Evolutionary conservation across 2,888 invertebrate genomes (phyloP).

Genomic region (Cryptus viduatorius): DNA sequence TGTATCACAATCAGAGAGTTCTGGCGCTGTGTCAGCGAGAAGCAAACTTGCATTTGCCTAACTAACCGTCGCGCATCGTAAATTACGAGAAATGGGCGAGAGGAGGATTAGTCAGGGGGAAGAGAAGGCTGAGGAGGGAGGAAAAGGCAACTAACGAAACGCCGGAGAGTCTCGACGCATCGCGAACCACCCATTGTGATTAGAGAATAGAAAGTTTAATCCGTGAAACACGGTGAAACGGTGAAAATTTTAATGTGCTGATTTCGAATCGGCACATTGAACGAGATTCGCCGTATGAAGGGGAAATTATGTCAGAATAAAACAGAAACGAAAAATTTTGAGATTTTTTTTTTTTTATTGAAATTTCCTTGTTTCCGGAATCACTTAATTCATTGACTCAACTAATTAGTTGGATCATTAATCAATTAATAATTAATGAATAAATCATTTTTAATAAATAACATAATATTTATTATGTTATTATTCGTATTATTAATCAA

Average conservation of each 20-base stretch:
- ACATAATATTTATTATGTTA: too few species aligned
- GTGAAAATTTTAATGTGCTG: slow-evolving; percentile 64
- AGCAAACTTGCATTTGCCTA: slow-evolving; percentile 49
- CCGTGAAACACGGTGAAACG: slow-evolving; percentile 60
- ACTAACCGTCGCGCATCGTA: slow-evolving; percentile 57
- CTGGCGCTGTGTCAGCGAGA: slow-evolving; percentile 60
- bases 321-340: not conserved
- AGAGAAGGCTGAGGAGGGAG: not conserved
- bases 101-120: not conserved
- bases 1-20: slow-evolving; percentile 28
- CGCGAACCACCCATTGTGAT: slow-evolving; percentile 67
- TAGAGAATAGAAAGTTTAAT: slow-evolving; percentile 70
- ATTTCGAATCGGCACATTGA: slow-evolving; percentile 46
- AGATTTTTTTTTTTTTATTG: too few species aligned
- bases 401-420: too few species aligned
- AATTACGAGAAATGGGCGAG: slow-evolving; percentile 38
- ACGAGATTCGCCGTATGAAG: not conserved
- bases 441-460: too few species aligned
- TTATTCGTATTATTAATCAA: too few species aligned
- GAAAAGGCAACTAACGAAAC: slow-evolving; percentile 38
- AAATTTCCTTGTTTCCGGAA: too few species aligned
- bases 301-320: too few species aligned
- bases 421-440: too few species aligned
- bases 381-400: too few species aligned
- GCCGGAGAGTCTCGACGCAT: slow-evolving; percentile 28